Evolutionary conservation across 2,113 vertebrate species (phyloP).

Genomic region (Ailurus styani): DNA sequence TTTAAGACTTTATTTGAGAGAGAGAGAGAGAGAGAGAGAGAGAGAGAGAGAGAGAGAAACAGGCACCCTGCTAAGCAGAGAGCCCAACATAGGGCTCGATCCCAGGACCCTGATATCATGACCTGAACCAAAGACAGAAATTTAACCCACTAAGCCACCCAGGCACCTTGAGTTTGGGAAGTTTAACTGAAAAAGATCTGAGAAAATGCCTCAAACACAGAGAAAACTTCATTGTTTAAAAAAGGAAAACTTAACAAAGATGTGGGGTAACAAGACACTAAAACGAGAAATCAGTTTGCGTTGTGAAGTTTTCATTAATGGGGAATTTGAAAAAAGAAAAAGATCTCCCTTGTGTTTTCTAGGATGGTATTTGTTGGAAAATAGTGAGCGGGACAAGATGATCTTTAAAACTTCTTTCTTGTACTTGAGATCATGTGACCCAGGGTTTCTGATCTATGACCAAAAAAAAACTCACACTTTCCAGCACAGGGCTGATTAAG

Average conservation of each 20-base stretch:
- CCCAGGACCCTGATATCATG: not conserved
- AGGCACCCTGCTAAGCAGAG: not conserved
- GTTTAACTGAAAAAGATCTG: not conserved
- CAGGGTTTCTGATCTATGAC: not conserved
- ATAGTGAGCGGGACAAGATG: not conserved
- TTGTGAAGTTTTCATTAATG: not conserved
- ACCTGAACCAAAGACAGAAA: not conserved
- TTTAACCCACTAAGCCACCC: not conserved
- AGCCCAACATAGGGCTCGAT: not conserved
- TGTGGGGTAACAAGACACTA: not conserved
- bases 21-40: not conserved
- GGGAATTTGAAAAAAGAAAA: not conserved
- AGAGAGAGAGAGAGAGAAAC: not conserved
- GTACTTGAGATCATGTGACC: not conserved
- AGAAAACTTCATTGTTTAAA: not conserved
- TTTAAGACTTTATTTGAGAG: not conserved
- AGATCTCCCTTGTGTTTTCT: not conserved
- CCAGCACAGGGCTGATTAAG: constrained; percentile 89
- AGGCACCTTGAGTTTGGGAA: not conserved
- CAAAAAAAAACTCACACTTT: constrained; percentile 71
- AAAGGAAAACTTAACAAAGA: not conserved
- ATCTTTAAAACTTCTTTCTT: not conserved
- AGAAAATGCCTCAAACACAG: not conserved
- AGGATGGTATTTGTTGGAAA: not conserved
- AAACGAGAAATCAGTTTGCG: not conserved